These are phyloP conservation scores for Podarcis raffonei DNA, from an alignment of 2,113 vertebrate species.

Conservation along the genomic window DNA sequence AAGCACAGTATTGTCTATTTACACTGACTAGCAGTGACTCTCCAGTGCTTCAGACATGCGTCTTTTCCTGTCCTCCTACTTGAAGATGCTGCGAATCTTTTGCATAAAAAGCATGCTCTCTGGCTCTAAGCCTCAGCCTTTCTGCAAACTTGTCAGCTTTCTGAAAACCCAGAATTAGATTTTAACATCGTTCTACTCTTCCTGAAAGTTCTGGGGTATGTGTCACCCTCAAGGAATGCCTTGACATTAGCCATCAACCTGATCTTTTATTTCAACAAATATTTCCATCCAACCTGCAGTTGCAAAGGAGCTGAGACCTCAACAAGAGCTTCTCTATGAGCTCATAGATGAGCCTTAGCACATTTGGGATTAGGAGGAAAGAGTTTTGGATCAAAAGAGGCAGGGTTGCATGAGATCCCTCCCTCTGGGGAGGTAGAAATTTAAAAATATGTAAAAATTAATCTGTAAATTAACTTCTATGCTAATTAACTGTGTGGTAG, in stretches of 20 bases:
- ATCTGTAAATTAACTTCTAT: background rate
- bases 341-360: background rate
- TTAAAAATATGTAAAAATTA: background rate
- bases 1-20: background rate
- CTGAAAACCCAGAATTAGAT: background rate
- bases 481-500: no score
- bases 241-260: background rate
- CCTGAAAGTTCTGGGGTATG: background rate
- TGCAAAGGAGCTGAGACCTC: background rate
- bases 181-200: background rate
- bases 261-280: background rate
- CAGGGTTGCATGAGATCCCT: background rate
- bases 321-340: background rate
- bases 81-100: background rate
- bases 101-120: background rate
- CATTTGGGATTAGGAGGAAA: background rate
- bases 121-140: background rate
- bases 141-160: background rate
- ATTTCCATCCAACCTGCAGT: background rate
- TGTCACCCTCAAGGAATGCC: background rate
- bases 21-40: background rate
- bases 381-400: background rate
- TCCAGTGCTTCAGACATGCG: background rate
- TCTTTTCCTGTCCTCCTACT: background rate
- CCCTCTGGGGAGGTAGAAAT: background rate